Evolutionary conservation across 2,113 vertebrate genomes (phyloP).

Genomic region (Ciconia boyciana): DNA sequence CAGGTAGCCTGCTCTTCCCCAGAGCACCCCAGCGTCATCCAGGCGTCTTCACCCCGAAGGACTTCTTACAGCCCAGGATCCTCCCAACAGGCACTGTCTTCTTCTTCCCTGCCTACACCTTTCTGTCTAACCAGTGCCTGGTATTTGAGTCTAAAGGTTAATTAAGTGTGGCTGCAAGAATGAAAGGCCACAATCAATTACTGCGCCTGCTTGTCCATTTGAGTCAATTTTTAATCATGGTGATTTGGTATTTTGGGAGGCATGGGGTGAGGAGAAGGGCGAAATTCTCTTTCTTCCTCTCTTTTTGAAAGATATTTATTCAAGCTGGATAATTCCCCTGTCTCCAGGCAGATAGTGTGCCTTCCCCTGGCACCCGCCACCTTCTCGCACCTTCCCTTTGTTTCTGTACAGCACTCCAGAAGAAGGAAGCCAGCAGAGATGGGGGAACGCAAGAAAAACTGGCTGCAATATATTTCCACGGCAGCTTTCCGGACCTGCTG

Average conservation of each 20-base stretch:
- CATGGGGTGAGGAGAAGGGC: conserved; percentile 32
- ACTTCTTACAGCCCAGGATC: not conserved
- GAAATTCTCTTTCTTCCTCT: conserved; percentile 46
- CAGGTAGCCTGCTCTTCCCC: not conserved
- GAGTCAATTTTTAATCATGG: conserved; percentile 76
- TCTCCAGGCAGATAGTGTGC: not conserved
- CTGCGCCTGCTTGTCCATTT: conserved; percentile 65
- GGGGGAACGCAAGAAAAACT: not conserved
- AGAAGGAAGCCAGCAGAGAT: not conserved
- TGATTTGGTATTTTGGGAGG: conserved; percentile 68
- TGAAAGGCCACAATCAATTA: conserved; percentile 81
- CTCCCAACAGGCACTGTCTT: conserved; percentile 19
- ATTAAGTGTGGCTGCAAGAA: conserved; percentile 80
- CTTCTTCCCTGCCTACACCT: conserved; percentile 33
- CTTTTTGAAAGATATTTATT: conserved; percentile 25
- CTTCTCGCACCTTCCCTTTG: not conserved
- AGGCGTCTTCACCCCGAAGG: not conserved
- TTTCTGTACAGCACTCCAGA: not conserved
- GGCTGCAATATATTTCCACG: not conserved
- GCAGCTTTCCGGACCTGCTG: not conserved
- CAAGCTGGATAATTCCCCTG: not conserved
- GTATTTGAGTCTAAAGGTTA: conserved; percentile 86
- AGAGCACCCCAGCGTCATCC: not conserved
- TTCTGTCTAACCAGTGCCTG: conserved; percentile 69
- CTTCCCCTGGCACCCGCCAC: not conserved